Percentiles rank a stretch among this genome's conserved stretches.
Conservation (phyloP, 1,140 invertebrate genomes). For the Heliothis subflexa region DNA sequence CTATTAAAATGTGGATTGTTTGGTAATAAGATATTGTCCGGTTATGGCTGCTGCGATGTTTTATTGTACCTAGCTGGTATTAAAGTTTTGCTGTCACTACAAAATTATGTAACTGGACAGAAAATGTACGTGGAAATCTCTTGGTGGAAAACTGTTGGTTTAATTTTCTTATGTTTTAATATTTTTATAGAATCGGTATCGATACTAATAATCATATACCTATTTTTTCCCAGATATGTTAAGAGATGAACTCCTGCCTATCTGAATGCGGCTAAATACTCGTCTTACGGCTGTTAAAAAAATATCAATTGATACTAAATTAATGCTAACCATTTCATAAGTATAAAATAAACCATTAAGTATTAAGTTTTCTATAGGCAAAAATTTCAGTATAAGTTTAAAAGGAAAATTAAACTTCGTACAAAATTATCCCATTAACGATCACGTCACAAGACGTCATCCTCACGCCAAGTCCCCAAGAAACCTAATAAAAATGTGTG, state of each 20-base stretch:
- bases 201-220: no score
- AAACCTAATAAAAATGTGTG: slow-evolving; percentile 26
- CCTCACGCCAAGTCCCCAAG: background rate
- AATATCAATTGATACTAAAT: no score
- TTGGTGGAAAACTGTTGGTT: no score
- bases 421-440: background rate
- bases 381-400: background rate
- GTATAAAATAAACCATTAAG: no score
- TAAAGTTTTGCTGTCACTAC: no score
- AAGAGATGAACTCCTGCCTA: no score
- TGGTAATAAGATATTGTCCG: slow-evolving; percentile 4
- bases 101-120: no score
- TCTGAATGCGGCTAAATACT: no score
- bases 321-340: no score
- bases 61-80: background rate
- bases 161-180: background rate
- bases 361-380: background rate
- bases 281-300: no score
- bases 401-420: background rate
- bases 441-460: background rate
- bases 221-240: no score
- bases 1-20: slow-evolving; percentile 7
- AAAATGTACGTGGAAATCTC: background rate
- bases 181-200: no score
- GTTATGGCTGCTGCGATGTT: background rate